phyloP scores from a whole-genome alignment of 2,797 vertebrate species.

The Pelodytes ibericus region DNA sequence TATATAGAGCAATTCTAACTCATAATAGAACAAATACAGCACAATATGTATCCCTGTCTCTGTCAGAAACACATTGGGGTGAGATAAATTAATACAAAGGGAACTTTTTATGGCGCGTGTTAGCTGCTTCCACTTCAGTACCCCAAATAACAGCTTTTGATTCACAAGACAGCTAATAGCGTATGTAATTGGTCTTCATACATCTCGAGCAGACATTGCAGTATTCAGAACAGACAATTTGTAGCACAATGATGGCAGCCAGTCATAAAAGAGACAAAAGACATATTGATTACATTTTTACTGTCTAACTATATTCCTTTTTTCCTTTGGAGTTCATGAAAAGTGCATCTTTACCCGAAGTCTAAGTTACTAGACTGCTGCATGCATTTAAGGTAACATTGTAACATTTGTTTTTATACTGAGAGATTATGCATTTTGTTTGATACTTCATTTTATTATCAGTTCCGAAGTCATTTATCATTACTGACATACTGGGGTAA shows the following conservation, averaged over 20 bases:
- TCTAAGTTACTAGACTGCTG: slow-evolving; percentile 20
- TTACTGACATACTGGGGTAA: too few species aligned
- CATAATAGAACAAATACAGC: neutral
- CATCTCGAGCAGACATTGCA: slow-evolving; percentile 47
- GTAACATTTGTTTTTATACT: neutral
- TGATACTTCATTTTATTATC: too few species aligned
- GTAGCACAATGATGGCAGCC: slow-evolving; percentile 48
- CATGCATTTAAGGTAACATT: neutral
- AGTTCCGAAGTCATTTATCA: too few species aligned
- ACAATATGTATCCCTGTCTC: neutral
- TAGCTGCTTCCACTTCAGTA: slow-evolving; percentile 44
- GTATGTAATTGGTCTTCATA: slow-evolving; percentile 57
- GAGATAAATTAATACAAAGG: slow-evolving; percentile 24
- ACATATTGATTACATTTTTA: slow-evolving; percentile 56
- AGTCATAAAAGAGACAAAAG: slow-evolving; percentile 56
- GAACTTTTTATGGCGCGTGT: slow-evolving; percentile 43
- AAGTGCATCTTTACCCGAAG: slow-evolving; percentile 50
- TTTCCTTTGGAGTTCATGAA: slow-evolving; percentile 52
- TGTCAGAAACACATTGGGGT: slow-evolving; percentile 20
- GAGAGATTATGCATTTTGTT: neutral
- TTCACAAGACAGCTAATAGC: slow-evolving; percentile 53
- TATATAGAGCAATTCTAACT: neutral
- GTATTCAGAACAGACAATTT: slow-evolving; percentile 46
- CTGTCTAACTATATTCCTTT: slow-evolving; percentile 48
- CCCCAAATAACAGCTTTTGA: slow-evolving; percentile 51